Percentiles rank a stretch among this genome's conserved stretches.
These are phyloP conservation scores for Rotaria socialis DNA, from an alignment of 2,888 invertebrate genomes.

Conservation along the genomic window DNA sequence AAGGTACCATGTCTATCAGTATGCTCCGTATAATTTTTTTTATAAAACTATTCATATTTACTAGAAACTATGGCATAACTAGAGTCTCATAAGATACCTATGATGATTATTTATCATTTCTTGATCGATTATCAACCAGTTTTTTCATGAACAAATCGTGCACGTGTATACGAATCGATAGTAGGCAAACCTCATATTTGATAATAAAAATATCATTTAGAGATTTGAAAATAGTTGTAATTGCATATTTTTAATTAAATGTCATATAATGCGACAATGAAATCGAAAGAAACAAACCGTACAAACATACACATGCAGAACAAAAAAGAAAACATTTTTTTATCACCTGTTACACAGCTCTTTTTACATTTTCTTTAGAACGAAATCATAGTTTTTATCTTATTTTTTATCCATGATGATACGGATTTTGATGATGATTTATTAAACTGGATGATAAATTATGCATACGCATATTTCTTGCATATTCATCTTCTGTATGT, in stretches of 20 bases:
- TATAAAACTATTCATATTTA: no score
- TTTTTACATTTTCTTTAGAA: neutral
- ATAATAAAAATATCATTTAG: no score
- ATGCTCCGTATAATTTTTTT: no score
- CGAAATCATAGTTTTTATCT: neutral
- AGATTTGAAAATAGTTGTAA: neutral
- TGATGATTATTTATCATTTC: no score
- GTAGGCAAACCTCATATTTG: no score
- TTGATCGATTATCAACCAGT: no score
- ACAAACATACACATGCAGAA: neutral
- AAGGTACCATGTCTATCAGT: no score
- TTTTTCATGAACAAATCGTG: no score
- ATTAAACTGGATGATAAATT: neutral
- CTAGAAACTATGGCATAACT: no score
- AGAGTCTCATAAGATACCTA: no score
- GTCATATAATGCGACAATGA: neutral
- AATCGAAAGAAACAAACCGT: neutral
- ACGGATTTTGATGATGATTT: neutral
- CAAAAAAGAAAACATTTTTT: neutral
- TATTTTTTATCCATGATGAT: neutral
- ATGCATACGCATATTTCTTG: constrained; percentile 20
- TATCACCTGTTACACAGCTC: constrained; percentile 14
- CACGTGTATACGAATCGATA: no score
- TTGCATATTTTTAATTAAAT: neutral
- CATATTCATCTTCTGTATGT: neutral